Evolutionary conservation across 2,888 invertebrate species (phyloP).

Genomic region (Dynastes tityus): DNA sequence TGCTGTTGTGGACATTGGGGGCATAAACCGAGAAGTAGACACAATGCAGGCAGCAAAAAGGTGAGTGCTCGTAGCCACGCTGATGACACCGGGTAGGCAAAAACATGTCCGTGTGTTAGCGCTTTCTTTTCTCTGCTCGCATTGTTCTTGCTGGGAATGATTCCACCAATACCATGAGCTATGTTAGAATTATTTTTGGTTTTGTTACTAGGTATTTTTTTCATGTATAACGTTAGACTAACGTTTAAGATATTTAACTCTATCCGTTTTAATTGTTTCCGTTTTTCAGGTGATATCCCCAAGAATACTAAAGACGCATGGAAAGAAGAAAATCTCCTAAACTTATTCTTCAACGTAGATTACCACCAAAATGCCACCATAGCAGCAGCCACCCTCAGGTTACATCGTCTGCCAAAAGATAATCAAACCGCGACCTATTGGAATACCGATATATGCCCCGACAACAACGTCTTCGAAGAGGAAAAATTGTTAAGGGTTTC

Average conservation of each 20-base stretch:
- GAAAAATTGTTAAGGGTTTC: slow-evolving; percentile 75
- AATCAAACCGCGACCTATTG: slow-evolving; percentile 60
- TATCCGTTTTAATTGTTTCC: background rate
- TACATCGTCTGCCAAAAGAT: slow-evolving; percentile 72
- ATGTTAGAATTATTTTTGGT: too few species aligned
- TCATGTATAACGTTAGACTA: too few species aligned
- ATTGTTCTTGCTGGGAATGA: too few species aligned
- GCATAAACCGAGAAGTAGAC: too few species aligned
- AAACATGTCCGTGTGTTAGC: too few species aligned
- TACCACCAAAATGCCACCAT: slow-evolving; percentile 71
- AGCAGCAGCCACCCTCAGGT: slow-evolving; percentile 72
- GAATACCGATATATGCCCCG: slow-evolving; percentile 52
- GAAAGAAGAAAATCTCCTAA: slow-evolving; percentile 73
- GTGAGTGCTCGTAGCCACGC: too few species aligned
- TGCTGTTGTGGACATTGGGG: too few species aligned
- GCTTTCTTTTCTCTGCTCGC: too few species aligned
- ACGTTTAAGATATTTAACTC: background rate
- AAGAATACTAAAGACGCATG: slow-evolving; percentile 73
- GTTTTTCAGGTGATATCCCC: slow-evolving; percentile 72
- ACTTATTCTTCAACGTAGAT: slow-evolving; percentile 74
- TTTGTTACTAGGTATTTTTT: too few species aligned
- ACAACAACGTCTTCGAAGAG: slow-evolving; percentile 65
- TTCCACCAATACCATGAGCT: too few species aligned
- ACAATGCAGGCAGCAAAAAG: too few species aligned
- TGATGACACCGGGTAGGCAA: too few species aligned